Conservation (phyloP, 2,113 vertebrate genomes). For the Anarhynchus alexandrinus region DNA sequence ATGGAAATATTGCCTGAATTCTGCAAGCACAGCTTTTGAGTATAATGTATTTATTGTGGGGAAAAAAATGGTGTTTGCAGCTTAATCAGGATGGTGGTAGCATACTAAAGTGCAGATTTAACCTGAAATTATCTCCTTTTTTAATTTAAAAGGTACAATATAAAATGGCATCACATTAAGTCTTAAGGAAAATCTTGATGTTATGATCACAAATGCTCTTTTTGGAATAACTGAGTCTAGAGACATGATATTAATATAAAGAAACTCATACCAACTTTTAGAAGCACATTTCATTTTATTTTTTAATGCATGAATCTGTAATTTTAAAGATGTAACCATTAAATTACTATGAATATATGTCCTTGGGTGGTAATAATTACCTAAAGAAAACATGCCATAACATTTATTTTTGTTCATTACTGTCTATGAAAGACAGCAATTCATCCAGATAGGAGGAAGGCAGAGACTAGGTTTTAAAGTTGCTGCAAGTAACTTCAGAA, state of each 20-base stretch:
- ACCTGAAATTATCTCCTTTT: background rate
- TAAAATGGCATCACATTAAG: background rate
- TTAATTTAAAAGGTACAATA: background rate
- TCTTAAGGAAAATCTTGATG: background rate
- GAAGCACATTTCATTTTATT: background rate
- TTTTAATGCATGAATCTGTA: background rate
- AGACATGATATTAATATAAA: background rate
- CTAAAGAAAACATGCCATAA: background rate
- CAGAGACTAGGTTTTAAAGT: background rate
- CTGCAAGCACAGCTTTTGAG: background rate
- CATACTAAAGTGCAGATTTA: background rate
- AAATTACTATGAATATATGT: background rate
- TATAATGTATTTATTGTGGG: background rate
- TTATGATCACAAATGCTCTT: background rate
- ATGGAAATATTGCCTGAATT: background rate
- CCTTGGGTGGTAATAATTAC: background rate
- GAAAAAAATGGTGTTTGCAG: background rate
- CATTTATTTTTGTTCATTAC: background rate
- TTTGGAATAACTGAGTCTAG: conserved; percentile 5
- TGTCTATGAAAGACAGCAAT: background rate
- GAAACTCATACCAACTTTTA: background rate
- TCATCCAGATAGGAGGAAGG: background rate
- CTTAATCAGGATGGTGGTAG: background rate
- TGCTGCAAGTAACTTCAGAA: background rate
- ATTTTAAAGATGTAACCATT: background rate